Evolutionary conservation across 2,797 vertebrate genomes (phyloP).

Genomic region (Notamacropus eugenii): DNA sequence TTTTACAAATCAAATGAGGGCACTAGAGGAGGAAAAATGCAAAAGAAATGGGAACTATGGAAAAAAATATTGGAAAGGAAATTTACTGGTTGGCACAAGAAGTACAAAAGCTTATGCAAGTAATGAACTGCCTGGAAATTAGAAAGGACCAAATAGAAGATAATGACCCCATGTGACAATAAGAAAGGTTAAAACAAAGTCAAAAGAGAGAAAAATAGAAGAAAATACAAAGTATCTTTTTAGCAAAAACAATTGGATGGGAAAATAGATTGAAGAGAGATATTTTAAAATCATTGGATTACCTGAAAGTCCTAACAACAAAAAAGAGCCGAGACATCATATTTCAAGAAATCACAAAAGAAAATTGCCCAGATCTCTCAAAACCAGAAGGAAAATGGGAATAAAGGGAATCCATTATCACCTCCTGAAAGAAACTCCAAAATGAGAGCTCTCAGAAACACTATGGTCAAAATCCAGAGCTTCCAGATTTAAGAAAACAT

Average conservation of each 20-base stretch:
- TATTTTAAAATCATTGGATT: not conserved
- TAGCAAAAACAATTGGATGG: not conserved
- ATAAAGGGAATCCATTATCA: not conserved
- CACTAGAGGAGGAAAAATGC: not conserved
- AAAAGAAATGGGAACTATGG: not conserved
- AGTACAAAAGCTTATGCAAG: not conserved
- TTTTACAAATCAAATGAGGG: not conserved
- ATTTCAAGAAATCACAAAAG: not conserved
- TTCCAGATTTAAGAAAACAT: not conserved
- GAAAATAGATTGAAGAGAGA: not conserved
- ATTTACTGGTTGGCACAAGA: not conserved
- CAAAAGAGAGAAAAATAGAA: not conserved
- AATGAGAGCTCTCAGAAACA: not conserved
- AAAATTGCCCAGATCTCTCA: not conserved
- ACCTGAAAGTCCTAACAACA: not conserved
- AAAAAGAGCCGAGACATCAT: not conserved
- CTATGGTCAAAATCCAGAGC: not conserved
- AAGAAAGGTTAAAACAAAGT: not conserved
- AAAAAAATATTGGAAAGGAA: not conserved
- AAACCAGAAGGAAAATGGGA: not conserved
- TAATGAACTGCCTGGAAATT: not conserved
- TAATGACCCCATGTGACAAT: not conserved
- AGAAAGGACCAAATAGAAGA: not conserved
- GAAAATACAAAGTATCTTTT: not conserved
- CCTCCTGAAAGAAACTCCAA: not conserved